These are phyloP conservation scores for Mesocentrotus franciscanus DNA, from an alignment of 53 echinoderm and acorn worm genomes.

Conservation along the genomic window DNA sequence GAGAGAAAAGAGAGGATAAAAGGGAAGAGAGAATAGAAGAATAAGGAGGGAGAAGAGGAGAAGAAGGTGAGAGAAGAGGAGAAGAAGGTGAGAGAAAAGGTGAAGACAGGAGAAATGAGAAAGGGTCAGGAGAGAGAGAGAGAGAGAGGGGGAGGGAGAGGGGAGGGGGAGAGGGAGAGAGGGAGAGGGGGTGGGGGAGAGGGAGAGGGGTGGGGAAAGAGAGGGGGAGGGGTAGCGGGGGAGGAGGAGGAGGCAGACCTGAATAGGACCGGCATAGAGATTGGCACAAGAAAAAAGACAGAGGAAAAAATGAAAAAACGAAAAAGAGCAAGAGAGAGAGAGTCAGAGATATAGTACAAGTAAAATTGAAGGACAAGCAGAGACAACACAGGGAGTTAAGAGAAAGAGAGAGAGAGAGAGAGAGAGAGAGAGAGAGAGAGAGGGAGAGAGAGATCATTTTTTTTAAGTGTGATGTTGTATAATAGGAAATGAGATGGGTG, in stretches of 20 bases:
- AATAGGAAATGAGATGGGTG: no score
- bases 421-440: background rate
- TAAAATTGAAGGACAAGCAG: background rate
- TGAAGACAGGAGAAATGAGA: background rate
- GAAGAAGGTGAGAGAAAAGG: background rate
- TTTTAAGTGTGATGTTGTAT: background rate
- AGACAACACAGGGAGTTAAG: background rate
- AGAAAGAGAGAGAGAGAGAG: background rate
- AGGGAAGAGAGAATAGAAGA: background rate
- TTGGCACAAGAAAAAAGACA: background rate
- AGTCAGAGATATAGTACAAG: background rate
- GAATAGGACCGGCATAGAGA: background rate
- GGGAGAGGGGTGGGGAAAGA: background rate
- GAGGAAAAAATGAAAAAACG: background rate
- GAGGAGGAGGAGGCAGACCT: background rate
- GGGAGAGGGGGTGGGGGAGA: background rate
- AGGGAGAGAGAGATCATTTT: background rate
- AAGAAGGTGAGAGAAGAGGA: background rate
- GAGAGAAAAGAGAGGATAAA: background rate
- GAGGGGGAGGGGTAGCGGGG: background rate
- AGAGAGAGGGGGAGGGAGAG: background rate
- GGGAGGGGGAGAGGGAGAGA: background rate
- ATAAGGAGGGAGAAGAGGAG: background rate
- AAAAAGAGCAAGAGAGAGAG: background rate
- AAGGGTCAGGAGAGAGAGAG: background rate